Evolutionary conservation across 2,113 vertebrate species (phyloP), one percentile per base, ranked within the genome.

Genomic region (Ardeotis arabs): DNA sequence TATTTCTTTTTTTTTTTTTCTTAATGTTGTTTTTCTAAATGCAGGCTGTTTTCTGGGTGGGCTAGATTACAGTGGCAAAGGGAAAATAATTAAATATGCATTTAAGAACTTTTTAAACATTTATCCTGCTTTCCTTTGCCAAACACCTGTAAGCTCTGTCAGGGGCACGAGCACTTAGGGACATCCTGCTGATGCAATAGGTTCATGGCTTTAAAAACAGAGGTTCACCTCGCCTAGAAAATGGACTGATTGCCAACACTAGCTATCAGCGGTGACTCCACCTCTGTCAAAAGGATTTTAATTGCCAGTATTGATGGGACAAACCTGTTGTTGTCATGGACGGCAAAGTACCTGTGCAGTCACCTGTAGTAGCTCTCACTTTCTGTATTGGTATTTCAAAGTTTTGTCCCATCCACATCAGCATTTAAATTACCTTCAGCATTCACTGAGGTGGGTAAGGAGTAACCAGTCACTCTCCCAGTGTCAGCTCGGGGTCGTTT

Each of bases 161-260:
- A 91, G 87, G 90, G 91, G 25, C 25, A 53, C 3, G 77, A 95
- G 93, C 84, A 94, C 87, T 91, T 93, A 50, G 41, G 95, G 89
- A 82, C 28, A 67, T 60, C 73, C 80, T 94, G 91, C 92, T 91
- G 95, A 82, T 87, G 89, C 73, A 76, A 79, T 53, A 87, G 74
- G 63, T 95, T 94, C 95, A 91, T 89, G 90, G 95, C 95, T 97
- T 97, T 89, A 87, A 82, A 93, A 95, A 90, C 73, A 52, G 86
- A 93, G 76, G 79, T 89, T 73, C 92, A 81, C 47, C 58, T 91
- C 70, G 67, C 63, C 70, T 59, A 60, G 82, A 67, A 86, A 84
- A 92, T 4, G 62, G 74, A 87, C 94, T 56, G 89, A 84, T 72
- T 91, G 74, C 88, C 59, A 84, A 78, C 74, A 66, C 73, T 76